Base-by-base conservation (phyloP, 2,888 invertebrate species). In the Standfussiana lucernea region DNA sequence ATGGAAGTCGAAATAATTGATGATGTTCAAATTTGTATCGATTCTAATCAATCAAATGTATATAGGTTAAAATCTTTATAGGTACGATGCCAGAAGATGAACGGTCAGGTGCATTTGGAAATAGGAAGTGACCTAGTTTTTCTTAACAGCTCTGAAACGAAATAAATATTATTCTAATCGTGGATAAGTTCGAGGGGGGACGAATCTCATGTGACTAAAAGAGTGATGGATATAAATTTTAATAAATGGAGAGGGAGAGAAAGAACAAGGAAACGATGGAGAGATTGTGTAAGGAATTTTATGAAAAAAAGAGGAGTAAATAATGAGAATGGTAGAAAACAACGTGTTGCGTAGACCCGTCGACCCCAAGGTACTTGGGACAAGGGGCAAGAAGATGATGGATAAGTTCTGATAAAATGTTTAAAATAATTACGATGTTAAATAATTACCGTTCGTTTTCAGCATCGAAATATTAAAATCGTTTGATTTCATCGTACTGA, bases 21-120 rank as follows among this genome's bases (percentile, higher is more conserved):
- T 61, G 65, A 62, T 65, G 47, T 56, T 62, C 53, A 83, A 83
- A 83, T 68, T 37, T 37, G 64, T 79, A 86, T 59, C 69, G 65
- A n/a, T 37, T 62, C 11, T 21, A 62, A 80, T 77, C 66, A 80
- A 80, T 80, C 84, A 80, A 0, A 10, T n/a, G 11, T 37, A 35
- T n/a, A n/a, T n/a, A n/a, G n/a, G n/a, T n/a, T n/a, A 83, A 77
- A 32, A 35, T 45, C 61, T 10, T 53, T 50, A 61, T 62, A 47
- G 21, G 35, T 50, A 53, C 56, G 71, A 64, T 47, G 79, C 50
- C 32, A 42, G 0, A 7, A 32, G 21, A n/a, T 50, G 21, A 56
- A 10, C 24, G 24, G 21, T 28, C 47, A 75, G 65, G 42, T 66
- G 66, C 10, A n/a, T 47, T 28, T 75, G 50, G 59, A 42, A 28